phyloP scores from a whole-genome alignment of 2,888 invertebrate species.

The Lutraria lutraria region DNA sequence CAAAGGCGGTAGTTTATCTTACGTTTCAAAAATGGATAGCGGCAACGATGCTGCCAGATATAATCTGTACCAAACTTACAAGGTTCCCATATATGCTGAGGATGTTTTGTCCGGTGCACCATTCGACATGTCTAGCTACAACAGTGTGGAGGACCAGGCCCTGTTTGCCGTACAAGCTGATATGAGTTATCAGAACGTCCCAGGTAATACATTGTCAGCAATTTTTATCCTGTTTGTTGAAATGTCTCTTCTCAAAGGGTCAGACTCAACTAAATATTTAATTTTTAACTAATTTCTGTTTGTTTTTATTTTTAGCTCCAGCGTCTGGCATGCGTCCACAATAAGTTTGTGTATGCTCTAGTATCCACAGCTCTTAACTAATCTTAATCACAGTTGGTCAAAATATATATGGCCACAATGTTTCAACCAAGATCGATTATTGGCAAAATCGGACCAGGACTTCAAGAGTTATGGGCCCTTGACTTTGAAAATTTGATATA shows the following conservation, averaged over 20 bases:
- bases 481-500: too few species aligned
- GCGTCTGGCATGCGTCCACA: too few species aligned
- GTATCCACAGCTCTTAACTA: too few species aligned
- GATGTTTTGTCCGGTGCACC: conserved; percentile 73
- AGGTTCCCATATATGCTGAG: conserved; percentile 78
- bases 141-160: conserved; percentile 66
- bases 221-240: neutral
- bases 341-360: too few species aligned
- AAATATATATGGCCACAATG: too few species aligned
- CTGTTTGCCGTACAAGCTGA: conserved; percentile 81
- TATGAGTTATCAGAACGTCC: conserved; percentile 76
- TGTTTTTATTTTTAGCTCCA: too few species aligned
- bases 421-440: too few species aligned
- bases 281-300: too few species aligned
- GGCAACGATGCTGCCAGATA: conserved; percentile 65
- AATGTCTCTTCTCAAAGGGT: neutral
- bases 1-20: conserved; percentile 79
- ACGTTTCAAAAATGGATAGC: conserved; percentile 72
- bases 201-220: conserved; percentile 51
- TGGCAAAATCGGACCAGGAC: too few species aligned
- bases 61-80: conserved; percentile 82
- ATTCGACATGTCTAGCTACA: conserved; percentile 73
- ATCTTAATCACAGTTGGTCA: too few species aligned
- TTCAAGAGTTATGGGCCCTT: too few species aligned
- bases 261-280: too few species aligned